phyloP scores from a whole-genome alignment of 2,888 invertebrate species.

The Sesia apiformis region DNA sequence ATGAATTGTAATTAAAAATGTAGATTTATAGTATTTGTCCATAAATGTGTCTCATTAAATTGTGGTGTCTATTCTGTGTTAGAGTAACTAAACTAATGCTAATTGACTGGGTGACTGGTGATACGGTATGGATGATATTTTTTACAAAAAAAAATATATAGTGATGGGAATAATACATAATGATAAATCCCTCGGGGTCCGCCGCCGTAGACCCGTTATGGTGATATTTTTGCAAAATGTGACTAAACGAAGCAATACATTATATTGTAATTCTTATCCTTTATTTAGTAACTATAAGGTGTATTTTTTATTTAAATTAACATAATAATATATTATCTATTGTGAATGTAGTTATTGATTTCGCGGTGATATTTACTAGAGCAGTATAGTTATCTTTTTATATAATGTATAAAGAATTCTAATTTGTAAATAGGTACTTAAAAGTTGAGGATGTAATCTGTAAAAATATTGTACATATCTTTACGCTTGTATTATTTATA shows the following conservation, averaged over 20 bases:
- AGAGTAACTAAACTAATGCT: conserved; percentile 62
- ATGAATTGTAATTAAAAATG: conserved; percentile 45
- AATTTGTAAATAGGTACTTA: conserved; percentile 75
- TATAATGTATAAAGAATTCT: conserved; percentile 72
- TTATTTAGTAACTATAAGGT: conserved; percentile 66
- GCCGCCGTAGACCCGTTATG: conserved; percentile 35
- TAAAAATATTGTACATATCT: conserved; percentile 75
- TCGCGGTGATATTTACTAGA: conserved; percentile 71
- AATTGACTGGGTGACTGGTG: conserved; percentile 63
- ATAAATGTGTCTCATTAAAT: conserved; percentile 70
- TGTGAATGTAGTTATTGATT: conserved; percentile 72
- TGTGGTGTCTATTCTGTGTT: conserved; percentile 73
- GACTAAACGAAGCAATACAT: conserved; percentile 85
- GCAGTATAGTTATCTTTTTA: conserved; percentile 69
- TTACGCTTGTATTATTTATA: conserved; percentile 73
- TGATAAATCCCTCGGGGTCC: conserved; percentile 23
- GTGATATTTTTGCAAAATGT: conserved; percentile 82
- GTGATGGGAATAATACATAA: conserved; percentile 18
- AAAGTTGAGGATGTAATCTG: conserved; percentile 54
- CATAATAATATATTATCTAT: conserved; percentile 57
- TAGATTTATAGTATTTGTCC: conserved; percentile 68
- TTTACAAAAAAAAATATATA: conserved; percentile 50
- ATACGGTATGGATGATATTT: conserved; percentile 58
- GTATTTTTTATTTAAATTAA: conserved; percentile 59
- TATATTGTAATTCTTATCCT: conserved; percentile 79